Evolutionary conservation across 2,113 vertebrate species (phyloP).

Genomic region (Trinectes maculatus): DNA sequence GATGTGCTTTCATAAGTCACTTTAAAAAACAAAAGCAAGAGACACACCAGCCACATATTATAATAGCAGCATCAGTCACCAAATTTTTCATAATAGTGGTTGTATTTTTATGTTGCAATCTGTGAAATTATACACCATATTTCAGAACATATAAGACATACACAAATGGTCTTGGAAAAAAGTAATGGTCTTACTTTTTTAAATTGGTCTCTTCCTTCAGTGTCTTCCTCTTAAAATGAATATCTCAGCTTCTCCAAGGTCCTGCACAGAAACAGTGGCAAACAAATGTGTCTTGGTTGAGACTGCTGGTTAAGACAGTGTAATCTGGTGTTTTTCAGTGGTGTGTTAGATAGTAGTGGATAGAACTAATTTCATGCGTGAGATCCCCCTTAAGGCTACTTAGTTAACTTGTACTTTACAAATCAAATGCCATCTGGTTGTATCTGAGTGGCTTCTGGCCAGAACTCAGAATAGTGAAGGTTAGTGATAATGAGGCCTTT

Average conservation of each 20-base stretch:
- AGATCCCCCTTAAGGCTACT: not conserved
- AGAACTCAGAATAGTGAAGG: constrained; percentile 59
- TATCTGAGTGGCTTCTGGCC: constrained; percentile 42
- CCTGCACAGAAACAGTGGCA: not conserved
- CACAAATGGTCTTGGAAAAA: not conserved
- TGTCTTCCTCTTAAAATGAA: not conserved
- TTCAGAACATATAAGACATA: not conserved
- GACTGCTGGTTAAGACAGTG: not conserved
- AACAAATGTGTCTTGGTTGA: not conserved
- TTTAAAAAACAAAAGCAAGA: too few relatives aligned
- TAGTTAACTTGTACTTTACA: constrained; percentile 13
- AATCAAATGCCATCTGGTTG: constrained; percentile 34
- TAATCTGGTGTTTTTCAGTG: not conserved
- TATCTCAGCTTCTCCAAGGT: not conserved
- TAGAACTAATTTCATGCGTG: not conserved
- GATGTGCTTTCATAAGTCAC: too few relatives aligned
- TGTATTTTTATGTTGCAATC: constrained; percentile 3
- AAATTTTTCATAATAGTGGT: not conserved
- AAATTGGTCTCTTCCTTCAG: not conserved
- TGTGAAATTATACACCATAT: not conserved
- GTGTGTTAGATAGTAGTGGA: constrained; percentile 1
- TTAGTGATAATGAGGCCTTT: constrained; percentile 55
- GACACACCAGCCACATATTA: too few relatives aligned
- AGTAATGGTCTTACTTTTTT: too few relatives aligned
- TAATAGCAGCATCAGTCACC: too few relatives aligned